These are phyloP conservation scores for Chionomys nivalis DNA, from an alignment of 2,113 vertebrate genomes.

Conservation along the genomic window DNA sequence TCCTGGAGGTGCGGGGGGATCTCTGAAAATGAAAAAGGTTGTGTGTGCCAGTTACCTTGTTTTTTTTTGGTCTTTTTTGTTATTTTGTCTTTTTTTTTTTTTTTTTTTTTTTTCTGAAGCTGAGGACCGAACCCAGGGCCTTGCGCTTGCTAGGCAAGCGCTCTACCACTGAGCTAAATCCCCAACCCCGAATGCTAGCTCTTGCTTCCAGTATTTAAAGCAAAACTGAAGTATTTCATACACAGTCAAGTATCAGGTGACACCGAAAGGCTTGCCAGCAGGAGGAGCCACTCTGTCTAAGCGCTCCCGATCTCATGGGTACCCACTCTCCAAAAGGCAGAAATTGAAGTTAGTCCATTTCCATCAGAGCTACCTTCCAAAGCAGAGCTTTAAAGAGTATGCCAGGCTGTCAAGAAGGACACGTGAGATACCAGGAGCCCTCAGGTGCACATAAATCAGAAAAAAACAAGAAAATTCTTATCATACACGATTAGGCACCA, in stretches of 20 bases:
- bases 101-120: not conserved
- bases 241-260: not conserved
- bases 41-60: conserved; percentile 29
- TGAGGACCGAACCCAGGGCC: conserved; percentile 29
- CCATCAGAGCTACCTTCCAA: no score
- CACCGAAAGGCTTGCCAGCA: not conserved
- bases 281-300: not conserved
- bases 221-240: not conserved
- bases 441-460: not conserved
- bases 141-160: conserved; percentile 14
- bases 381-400: not conserved
- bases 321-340: not conserved
- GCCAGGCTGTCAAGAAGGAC: not conserved
- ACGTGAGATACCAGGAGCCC: not conserved
- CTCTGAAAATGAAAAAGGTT: not conserved
- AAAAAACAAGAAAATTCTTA: not conserved
- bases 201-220: conserved; percentile 4
- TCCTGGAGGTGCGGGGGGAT: no score
- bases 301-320: not conserved
- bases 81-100: not conserved
- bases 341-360: not conserved
- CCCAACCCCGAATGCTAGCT: not conserved
- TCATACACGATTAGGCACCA: not conserved
- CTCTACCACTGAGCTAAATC: conserved; percentile 51
- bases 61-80: conserved; percentile 43